These are phyloP conservation scores for Dendroctonus ponderosae DNA, from an alignment of 1,140 invertebrate genomes.

Conservation along the genomic window DNA sequence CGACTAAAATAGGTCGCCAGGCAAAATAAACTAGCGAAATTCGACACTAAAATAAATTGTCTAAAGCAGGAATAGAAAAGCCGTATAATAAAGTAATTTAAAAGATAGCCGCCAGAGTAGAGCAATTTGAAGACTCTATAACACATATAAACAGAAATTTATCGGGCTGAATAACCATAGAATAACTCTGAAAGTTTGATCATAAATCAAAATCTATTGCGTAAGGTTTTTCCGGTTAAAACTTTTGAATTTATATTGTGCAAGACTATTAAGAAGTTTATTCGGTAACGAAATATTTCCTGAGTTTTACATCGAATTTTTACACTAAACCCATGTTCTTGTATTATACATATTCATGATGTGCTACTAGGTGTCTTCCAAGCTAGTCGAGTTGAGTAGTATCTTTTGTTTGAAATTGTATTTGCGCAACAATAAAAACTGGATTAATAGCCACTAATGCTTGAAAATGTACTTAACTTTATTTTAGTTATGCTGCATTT, in stretches of 20 bases:
- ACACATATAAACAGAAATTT: slow-evolving; percentile 22
- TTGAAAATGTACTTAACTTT: no score
- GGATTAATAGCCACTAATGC: no score
- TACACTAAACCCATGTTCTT: no score
- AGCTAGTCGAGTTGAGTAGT: no score
- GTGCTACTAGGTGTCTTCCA: no score
- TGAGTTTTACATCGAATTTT: no score
- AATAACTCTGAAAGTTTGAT: slow-evolving; percentile 10
- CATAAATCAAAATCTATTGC: slow-evolving; percentile 21
- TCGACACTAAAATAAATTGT: slow-evolving; percentile 6
- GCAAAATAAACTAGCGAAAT: background rate
- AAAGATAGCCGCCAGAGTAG: slow-evolving; percentile 15
- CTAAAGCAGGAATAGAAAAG: slow-evolving; percentile 16
- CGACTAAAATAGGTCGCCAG: slow-evolving; percentile 11
- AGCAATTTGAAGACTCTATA: slow-evolving; percentile 15
- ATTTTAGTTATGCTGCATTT: no score
- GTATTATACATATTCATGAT: no score
- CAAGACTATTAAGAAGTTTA: slow-evolving; percentile 8
- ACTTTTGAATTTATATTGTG: slow-evolving; percentile 8
- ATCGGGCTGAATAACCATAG: slow-evolving; percentile 13
- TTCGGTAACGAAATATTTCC: slow-evolving; percentile 9
- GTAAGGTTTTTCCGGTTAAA: slow-evolving; percentile 9
- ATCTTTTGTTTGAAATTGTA: no score
- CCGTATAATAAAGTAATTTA: slow-evolving; percentile 13
- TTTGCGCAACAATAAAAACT: no score